Base-by-base conservation (phyloP, 1,140 invertebrate species). In the Pseudobourletiella spinata region DNA sequence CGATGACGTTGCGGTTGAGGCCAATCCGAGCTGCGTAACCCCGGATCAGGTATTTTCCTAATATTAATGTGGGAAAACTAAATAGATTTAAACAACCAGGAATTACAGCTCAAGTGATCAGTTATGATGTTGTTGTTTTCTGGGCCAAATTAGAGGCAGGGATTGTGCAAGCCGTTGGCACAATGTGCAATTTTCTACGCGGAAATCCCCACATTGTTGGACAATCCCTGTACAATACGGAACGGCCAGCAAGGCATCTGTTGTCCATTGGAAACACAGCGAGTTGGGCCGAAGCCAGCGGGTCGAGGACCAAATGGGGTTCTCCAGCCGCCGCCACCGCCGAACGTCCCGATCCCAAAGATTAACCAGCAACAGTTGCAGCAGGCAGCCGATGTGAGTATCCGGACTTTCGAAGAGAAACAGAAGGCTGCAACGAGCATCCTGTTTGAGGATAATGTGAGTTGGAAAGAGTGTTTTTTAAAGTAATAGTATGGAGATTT, bases 111-210 rank as follows among this genome's bases (percentile, higher is more conserved):
- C 32, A 39, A 8, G n/a, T 11, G n/a, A 39, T 39, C 8, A 8
- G 20, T 57, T 3, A 8, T 39, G 32, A 39, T 39, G 32, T 39
- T 39, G 8, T 39, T 39, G 32, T 39, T n/a, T n/a, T n/a, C 18
- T 61, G 26, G n/a, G n/a, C n/a, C n/a, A n/a, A 8, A 26, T 24
- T 51, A 69, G 68, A 60, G 56, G 29, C 58, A 61, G 0, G 77
- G 77, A 25, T 57, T 68, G 4, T 79, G 77, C 56, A 72, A 73
- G 26, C 74, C 75, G 4, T 68, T 79, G 8, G 73, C 75, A 22
- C 73, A 74, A 57, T 79, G 78, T 65, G 70, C 77, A 20, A 72
- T 74, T 8, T 77, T 78, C 64, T 79, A 76, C 65, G 74, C 76
- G 0, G 76, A 79, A 64, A 70, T 79, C 25, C 74, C 76, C 0